Evolutionary conservation across 2,888 invertebrate genomes (phyloP).

Genomic region (Emmelina monodactyla): DNA sequence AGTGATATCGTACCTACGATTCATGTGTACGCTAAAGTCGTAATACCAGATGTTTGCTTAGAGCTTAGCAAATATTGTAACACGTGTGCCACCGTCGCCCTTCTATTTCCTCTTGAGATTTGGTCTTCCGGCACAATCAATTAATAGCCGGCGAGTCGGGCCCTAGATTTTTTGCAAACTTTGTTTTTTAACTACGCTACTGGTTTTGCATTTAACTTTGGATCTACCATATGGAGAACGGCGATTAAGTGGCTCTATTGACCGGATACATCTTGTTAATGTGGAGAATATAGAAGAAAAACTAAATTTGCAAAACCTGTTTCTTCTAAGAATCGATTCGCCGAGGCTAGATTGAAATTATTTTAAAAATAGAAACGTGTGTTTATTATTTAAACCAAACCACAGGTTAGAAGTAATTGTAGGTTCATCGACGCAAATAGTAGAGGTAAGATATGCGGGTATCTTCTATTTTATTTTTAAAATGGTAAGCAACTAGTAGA

Average conservation of each 20-base stretch:
- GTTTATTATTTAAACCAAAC: too few relatives aligned
- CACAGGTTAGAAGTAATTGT: conserved; percentile 59
- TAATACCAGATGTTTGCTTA: conserved; percentile 55
- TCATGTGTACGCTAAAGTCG: conserved; percentile 29
- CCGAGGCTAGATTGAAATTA: conserved; percentile 16
- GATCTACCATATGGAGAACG: conserved; percentile 37
- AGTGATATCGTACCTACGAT: conserved; percentile 14
- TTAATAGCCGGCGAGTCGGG: conserved; percentile 42
- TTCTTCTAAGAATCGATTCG: conserved; percentile 32
- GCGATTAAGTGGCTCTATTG: conserved; percentile 20
- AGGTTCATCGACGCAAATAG: conserved; percentile 37
- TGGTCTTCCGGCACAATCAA: conserved; percentile 62
- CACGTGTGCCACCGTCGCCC: conserved; percentile 58
- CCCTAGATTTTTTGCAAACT: conserved; percentile 36
- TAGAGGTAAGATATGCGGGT: conserved; percentile 37
- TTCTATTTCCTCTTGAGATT: conserved; percentile 63
- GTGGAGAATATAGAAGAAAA: conserved; percentile 20
- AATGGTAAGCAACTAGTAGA: conserved; percentile 24
- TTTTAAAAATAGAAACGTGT: background rate
- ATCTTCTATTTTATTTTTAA: conserved; percentile 22
- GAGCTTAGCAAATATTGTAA: conserved; percentile 63
- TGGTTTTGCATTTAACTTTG: conserved; percentile 27
- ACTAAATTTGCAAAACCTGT: conserved; percentile 29
- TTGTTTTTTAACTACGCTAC: conserved; percentile 42
- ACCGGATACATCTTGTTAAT: conserved; percentile 35